Conservation (phyloP, 1,140 invertebrate species). For the Acyrthosiphon pisum region DNA sequence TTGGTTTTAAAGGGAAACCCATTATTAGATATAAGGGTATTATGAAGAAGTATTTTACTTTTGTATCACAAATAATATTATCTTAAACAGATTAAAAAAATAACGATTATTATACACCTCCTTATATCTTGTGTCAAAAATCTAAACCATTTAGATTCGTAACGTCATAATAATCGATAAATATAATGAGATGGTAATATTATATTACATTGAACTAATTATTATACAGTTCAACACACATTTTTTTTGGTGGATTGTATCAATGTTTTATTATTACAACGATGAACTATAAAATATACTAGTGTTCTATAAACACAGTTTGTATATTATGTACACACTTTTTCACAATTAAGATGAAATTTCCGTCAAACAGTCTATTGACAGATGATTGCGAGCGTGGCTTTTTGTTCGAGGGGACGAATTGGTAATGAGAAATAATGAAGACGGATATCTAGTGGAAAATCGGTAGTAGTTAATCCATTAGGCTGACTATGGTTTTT, state of each 20-base stretch:
- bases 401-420: constrained; percentile 40
- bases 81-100: not conserved
- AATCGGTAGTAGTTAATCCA: constrained; percentile 52
- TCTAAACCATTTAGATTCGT: too few species aligned
- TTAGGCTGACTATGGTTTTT: constrained; percentile 23
- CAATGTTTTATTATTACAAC: not conserved
- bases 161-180: not conserved
- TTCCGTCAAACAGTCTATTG: constrained; percentile 24
- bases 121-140: too few species aligned
- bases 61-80: not conserved
- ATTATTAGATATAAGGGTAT: not conserved
- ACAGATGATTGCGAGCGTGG: constrained; percentile 22
- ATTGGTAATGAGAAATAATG: constrained; percentile 55
- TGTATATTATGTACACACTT: not conserved
- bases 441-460: constrained; percentile 44
- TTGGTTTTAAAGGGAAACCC: not conserved
- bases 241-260: not conserved
- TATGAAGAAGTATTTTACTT: not conserved
- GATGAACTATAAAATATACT: not conserved
- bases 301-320: not conserved
- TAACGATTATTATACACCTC: not conserved
- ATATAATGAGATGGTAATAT: not conserved
- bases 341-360: constrained; percentile 51
- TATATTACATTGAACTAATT: not conserved
- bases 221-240: not conserved